Evolutionary conservation across 2,888 invertebrate genomes (phyloP).

Genomic region (Drosophila hawaiiensis): DNA sequence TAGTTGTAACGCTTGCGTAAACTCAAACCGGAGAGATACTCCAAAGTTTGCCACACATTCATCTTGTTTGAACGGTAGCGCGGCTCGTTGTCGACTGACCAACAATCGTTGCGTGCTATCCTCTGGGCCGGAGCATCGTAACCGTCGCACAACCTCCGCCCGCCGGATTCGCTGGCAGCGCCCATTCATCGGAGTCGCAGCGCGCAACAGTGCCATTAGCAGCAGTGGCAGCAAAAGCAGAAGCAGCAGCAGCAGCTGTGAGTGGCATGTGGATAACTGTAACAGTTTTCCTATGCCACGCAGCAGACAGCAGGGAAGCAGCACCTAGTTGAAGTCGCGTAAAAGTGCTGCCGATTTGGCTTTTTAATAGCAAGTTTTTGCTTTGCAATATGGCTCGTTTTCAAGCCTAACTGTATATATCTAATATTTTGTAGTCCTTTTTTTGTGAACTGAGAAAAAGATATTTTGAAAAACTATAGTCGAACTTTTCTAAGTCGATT

Average conservation of each 20-base stretch:
- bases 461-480: not conserved
- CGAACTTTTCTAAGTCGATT: not conserved
- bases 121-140: conserved; percentile 82
- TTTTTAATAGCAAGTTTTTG: not conserved
- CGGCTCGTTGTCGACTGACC: conserved; percentile 83
- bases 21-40: conserved; percentile 80
- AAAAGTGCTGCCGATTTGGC: conserved; percentile 25
- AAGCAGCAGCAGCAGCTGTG: conserved; percentile 5
- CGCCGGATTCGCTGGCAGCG: conserved; percentile 41
- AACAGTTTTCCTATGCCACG: conserved; percentile 45
- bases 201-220: conserved; percentile 67
- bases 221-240: not conserved
- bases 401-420: not conserved
- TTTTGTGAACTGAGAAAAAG: not conserved
- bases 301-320: conserved; percentile 6
- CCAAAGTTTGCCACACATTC: conserved; percentile 85
- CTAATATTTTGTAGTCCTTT: not conserved
- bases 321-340: not conserved
- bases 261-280: conserved; percentile 29
- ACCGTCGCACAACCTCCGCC: conserved; percentile 75
- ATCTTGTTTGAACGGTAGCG: conserved; percentile 82
- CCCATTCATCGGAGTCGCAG: conserved; percentile 64
- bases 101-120: conserved; percentile 80
- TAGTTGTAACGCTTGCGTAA: conserved; percentile 82
- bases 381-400: not conserved